These are phyloP conservation scores for Belonocnema kinseyi DNA, from an alignment of 1,140 invertebrate species.

Conservation along the genomic window DNA sequence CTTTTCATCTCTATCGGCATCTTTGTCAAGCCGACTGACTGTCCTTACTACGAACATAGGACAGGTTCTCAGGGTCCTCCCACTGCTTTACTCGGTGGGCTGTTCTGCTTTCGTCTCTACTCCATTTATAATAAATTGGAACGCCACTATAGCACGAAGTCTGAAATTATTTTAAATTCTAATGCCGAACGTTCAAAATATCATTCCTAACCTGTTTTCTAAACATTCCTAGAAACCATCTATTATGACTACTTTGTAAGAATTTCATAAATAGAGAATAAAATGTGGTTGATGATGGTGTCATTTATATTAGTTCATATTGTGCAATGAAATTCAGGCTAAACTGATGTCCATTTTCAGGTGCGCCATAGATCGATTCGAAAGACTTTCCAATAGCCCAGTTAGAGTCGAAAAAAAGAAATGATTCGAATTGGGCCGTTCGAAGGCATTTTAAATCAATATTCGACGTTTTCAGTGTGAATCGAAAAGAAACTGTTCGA, in stretches of 20 bases:
- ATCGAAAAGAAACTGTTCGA: too few relatives aligned
- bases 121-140: conserved; percentile 31
- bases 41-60: conserved; percentile 47
- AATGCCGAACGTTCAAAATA: background rate
- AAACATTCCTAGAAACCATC: conserved; percentile 21
- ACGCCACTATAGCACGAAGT: background rate
- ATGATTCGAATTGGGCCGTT: too few relatives aligned
- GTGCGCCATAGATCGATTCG: too few relatives aligned
- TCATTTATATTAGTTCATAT: too few relatives aligned
- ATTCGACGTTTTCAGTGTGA: too few relatives aligned
- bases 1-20: conserved; percentile 67
- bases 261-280: background rate
- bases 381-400: too few relatives aligned
- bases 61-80: conserved; percentile 51
- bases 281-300: too few relatives aligned
- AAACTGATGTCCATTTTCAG: too few relatives aligned
- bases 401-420: too few relatives aligned
- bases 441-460: too few relatives aligned
- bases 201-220: background rate
- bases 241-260: conserved; percentile 25
- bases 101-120: conserved; percentile 43
- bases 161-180: conserved; percentile 23
- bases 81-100: conserved; percentile 43
- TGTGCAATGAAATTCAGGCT: too few relatives aligned
- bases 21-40: conserved; percentile 47